phyloP scores from a whole-genome alignment of 2,113 vertebrate species.

The Nibea coibor region DNA sequence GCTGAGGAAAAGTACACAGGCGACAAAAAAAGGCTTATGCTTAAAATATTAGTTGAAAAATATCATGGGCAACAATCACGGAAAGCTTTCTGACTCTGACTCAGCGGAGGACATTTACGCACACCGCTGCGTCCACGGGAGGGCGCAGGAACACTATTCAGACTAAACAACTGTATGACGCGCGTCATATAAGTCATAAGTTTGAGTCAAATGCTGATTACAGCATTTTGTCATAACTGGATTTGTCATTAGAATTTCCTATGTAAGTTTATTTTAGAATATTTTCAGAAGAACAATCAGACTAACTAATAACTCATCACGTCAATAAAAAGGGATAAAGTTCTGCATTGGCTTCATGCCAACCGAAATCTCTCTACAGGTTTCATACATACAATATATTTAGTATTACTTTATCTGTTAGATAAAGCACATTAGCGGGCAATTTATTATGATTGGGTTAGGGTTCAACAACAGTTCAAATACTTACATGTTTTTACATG shows the following conservation, averaged over 20 bases:
- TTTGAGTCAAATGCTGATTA: too few relatives aligned
- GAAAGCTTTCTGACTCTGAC: constrained; percentile 21
- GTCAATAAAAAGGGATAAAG: neutral
- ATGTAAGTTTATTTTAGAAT: neutral
- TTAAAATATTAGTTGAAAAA: neutral
- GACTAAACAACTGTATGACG: too few relatives aligned
- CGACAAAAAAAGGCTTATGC: neutral
- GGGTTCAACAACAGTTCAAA: neutral
- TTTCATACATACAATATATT: neutral
- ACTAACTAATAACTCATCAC: neutral
- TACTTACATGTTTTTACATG: neutral
- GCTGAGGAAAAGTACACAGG: neutral
- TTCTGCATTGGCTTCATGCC: neutral
- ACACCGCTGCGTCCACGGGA: too few relatives aligned
- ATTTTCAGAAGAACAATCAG: neutral
- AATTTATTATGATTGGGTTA: too few relatives aligned
- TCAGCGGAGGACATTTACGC: neutral
- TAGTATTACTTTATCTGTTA: too few relatives aligned
- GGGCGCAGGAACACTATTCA: too few relatives aligned
- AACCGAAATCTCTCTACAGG: neutral
- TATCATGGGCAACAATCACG: neutral
- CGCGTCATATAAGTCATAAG: too few relatives aligned
- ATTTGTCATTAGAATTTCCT: neutral
- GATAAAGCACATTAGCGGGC: too few relatives aligned
- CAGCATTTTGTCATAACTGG: too few relatives aligned